Evolutionary conservation across 92 coral and sea anemone species (phyloP).

Genomic region (Porites divaricata): DNA sequence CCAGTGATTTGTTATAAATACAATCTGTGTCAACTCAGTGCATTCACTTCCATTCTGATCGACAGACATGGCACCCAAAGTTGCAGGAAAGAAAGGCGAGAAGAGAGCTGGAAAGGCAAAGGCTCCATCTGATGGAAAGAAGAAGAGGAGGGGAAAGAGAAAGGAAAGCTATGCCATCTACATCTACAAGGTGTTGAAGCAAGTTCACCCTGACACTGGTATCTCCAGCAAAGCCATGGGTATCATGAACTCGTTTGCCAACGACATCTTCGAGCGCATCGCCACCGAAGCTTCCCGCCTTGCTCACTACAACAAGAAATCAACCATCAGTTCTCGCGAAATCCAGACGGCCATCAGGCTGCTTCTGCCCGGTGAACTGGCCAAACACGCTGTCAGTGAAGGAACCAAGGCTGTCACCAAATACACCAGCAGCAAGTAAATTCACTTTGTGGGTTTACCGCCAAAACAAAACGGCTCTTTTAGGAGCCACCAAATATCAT

Average conservation of each 20-base stretch:
- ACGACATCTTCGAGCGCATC: slow-evolving; percentile 92
- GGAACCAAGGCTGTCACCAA: slow-evolving; percentile 99
- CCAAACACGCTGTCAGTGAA: slow-evolving; percentile 89
- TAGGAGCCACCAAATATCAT: too few relatives aligned
- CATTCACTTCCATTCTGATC: neutral
- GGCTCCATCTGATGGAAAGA: slow-evolving; percentile 16
- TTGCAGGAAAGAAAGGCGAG: slow-evolving; percentile 10
- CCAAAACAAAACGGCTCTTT: too few relatives aligned
- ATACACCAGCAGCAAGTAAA: slow-evolving; percentile 98
- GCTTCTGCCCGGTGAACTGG: slow-evolving; percentile 77
- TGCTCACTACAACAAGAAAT: slow-evolving; percentile 94
- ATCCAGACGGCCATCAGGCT: slow-evolving; percentile 72
- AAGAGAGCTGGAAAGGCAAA: slow-evolving; percentile 16
- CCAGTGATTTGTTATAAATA: too few relatives aligned
- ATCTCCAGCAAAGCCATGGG: slow-evolving; percentile 96
- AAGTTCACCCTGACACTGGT: slow-evolving; percentile 75
- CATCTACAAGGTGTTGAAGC: slow-evolving; percentile 47
- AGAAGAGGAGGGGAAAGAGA: slow-evolving; percentile 47
- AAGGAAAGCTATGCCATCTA: slow-evolving; percentile 88
- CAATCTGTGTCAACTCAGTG: neutral
- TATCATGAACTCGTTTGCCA: slow-evolving; percentile 92
- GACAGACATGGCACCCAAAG: slow-evolving; percentile 5
- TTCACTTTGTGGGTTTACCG: neutral
- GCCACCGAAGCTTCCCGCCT: slow-evolving; percentile 88
- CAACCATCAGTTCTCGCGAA: slow-evolving; percentile 81